Base-by-base conservation (phyloP, 2,888 invertebrate genomes). In the Eumerus sabulonum region DNA sequence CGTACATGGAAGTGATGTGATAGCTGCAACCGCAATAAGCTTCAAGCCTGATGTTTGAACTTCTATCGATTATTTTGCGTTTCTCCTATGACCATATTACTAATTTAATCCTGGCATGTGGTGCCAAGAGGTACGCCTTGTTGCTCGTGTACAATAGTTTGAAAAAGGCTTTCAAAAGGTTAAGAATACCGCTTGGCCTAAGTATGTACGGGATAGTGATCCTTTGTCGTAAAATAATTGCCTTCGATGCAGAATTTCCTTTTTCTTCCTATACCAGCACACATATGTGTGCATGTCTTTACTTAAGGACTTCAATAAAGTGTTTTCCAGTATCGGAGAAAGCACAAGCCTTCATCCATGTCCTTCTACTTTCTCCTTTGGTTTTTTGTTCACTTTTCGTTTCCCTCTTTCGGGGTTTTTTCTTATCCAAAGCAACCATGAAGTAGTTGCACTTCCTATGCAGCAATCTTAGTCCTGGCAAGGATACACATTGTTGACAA, bases 191-290 rank as follows among this genome's bases (percentile, higher is more conserved):
- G 59, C 54, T 53, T 66, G 17, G 16, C 16, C 45, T 47, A 17
- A 57, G 54, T 38, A 66, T 51, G 54, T 38, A 66, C 40, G 51
- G 59, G 54, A 56, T 54, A 60, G 51, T n/a, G 50, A 16, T 48
- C 42, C 68, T 59, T 48, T 59, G 57, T 47, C 59, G 64, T 45
- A 79, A 38, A 64, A 70, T 70, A 79, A 79, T 68, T 79, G 74
- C 68, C 68, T 74, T 70, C 79, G 70, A 79, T 79, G 79, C 74
- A 74, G 79, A 74, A 74, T 79, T 27, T 27, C 2, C 27, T 27
- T 27, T 27, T 27, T 7, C 27, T 27, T 27, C 27, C 7, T 27
- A 27, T 4, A 27, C 3, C 7, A 2, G 27, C 7, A 27, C 7
- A 27, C 7, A 4, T 27, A 7, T 27, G 27, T 27, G 27, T 27